Percentiles rank a stretch among this genome's conserved stretches.
Conservation (phyloP, 2,797 vertebrate genomes). For the Sebastes minor region DNA sequence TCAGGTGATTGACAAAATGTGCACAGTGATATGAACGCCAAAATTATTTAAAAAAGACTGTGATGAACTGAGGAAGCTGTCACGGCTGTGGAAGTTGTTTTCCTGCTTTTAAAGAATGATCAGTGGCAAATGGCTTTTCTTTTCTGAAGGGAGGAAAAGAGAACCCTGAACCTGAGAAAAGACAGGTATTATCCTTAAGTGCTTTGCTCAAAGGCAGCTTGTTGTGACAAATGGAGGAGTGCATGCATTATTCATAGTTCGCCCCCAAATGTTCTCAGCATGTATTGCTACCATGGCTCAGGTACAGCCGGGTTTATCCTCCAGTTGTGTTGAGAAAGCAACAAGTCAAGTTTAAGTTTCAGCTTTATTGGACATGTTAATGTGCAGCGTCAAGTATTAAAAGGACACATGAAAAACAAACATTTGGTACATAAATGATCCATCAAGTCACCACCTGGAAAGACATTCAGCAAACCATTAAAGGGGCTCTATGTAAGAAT, state of each 20-base stretch:
- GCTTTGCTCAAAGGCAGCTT: conserved; percentile 12
- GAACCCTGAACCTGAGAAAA: background rate
- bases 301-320: background rate
- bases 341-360: background rate
- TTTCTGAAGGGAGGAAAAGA: background rate
- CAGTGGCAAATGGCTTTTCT: background rate
- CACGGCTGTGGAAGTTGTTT: background rate
- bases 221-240: background rate
- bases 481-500: background rate
- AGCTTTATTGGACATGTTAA: background rate
- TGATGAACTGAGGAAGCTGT: background rate
- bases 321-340: background rate
- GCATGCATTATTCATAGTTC: conserved; percentile 5
- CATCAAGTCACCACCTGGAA: background rate
- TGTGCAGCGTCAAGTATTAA: background rate
- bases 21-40: background rate
- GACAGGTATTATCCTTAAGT: background rate
- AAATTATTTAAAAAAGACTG: background rate
- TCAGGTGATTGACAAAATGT: background rate
- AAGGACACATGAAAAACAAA: background rate
- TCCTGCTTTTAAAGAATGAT: conserved; percentile 1
- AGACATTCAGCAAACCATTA: background rate
- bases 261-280: background rate
- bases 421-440: background rate
- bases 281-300: background rate